Conservation (phyloP, 2,797 vertebrate species). For the Manis crassicaudata region DNA sequence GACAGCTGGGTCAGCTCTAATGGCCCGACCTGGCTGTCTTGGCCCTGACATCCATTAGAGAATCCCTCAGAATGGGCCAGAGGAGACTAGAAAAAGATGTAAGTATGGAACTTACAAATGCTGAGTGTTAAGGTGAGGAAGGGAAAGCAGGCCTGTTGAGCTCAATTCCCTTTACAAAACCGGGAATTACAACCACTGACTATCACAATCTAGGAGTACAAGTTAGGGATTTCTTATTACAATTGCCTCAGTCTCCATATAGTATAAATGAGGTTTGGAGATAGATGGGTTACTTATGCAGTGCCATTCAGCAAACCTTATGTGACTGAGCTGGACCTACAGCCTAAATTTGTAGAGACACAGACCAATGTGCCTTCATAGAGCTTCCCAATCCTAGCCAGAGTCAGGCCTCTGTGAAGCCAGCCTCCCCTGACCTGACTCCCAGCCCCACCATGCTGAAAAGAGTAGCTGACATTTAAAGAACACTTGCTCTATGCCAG, state of each 20-base stretch:
- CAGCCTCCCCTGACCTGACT: fast-evolving
- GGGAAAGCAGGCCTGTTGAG: fast-evolving
- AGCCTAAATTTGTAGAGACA: not conserved
- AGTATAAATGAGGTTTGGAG: not conserved
- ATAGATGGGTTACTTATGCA: not conserved
- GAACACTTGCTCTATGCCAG: not conserved
- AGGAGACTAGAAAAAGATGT: fast-evolving
- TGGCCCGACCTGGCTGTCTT: not conserved
- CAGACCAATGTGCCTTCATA: not conserved
- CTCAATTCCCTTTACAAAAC: no score
- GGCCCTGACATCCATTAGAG: not conserved
- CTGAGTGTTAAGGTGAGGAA: not conserved
- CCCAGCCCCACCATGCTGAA: fast-evolving
- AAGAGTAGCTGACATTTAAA: not conserved
- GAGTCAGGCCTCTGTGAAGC: not conserved
- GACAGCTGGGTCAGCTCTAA: not conserved
- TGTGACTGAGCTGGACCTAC: not conserved
- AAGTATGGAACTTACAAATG: not conserved
- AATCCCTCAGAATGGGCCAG: not conserved
- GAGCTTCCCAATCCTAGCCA: not conserved
- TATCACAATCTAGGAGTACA: not conserved
- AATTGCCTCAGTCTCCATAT: not conserved
- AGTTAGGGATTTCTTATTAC: not conserved
- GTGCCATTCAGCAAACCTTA: not conserved
- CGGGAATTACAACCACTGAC: not conserved